phyloP scores from a whole-genome alignment of 2,888 invertebrate species.

The Hypena proboscidalis region DNA sequence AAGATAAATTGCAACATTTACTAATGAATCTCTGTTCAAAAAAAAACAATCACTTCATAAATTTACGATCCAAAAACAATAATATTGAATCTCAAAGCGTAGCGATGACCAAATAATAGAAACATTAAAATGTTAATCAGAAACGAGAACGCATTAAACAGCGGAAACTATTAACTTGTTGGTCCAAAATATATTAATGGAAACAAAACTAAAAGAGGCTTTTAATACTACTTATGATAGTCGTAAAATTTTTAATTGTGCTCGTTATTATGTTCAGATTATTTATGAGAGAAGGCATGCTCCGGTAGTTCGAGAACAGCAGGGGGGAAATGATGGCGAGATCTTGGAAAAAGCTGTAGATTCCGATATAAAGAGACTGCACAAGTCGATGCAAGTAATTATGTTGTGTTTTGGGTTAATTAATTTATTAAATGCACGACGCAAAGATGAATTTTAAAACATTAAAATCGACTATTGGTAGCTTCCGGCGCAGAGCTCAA shows the following conservation, averaged over 20 bases:
- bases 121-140: slow-evolving; percentile 47
- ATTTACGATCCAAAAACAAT: slow-evolving; percentile 24
- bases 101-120: slow-evolving; percentile 42
- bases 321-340: background rate
- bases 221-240: slow-evolving; percentile 26
- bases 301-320: slow-evolving; percentile 8
- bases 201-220: slow-evolving; percentile 36
- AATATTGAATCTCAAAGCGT: slow-evolving; percentile 25
- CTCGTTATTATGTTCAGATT: slow-evolving; percentile 18
- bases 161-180: slow-evolving; percentile 45
- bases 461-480: too few species aligned
- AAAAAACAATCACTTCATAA: slow-evolving; percentile 28
- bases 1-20: slow-evolving; percentile 3
- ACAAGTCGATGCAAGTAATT: too few species aligned
- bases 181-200: slow-evolving; percentile 45
- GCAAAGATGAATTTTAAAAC: too few species aligned
- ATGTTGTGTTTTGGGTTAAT: too few species aligned
- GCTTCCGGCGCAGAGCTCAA: too few species aligned
- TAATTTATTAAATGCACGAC: too few species aligned
- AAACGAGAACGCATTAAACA: slow-evolving; percentile 36
- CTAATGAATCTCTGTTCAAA: slow-evolving; percentile 9
- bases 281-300: slow-evolving; percentile 32
- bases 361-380: too few species aligned
- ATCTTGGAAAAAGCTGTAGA: background rate
- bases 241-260: slow-evolving; percentile 39